Evolutionary conservation across 2,888 invertebrate genomes (phyloP).

Genomic region (Erebia epiphron): DNA sequence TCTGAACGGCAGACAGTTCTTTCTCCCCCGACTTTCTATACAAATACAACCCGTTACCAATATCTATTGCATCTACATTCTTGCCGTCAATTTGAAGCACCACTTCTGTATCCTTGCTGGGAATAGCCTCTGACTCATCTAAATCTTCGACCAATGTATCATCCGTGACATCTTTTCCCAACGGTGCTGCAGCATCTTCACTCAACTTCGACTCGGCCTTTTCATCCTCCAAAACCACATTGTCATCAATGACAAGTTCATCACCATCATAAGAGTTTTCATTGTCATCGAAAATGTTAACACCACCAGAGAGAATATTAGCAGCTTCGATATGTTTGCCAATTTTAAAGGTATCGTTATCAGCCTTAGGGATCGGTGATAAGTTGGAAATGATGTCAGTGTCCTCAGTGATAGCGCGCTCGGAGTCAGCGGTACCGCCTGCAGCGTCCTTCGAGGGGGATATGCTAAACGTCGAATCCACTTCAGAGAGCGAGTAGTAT

Average conservation of each 20-base stretch:
- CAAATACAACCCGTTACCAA: constrained; percentile 76
- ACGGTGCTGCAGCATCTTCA: constrained; percentile 45
- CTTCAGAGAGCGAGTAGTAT: constrained; percentile 74
- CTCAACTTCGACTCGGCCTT: constrained; percentile 54
- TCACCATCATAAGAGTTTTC: constrained; percentile 79
- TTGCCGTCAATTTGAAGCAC: constrained; percentile 76
- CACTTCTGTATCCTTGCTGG: constrained; percentile 71
- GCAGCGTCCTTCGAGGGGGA: constrained; percentile 63
- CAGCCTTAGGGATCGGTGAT: constrained; percentile 66
- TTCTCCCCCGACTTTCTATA: constrained; percentile 72
- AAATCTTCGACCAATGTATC: constrained; percentile 47
- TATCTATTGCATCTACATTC: constrained; percentile 77
- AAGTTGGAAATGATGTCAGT: constrained; percentile 62
- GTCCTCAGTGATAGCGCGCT: constrained; percentile 51
- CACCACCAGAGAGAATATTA: constrained; percentile 76
- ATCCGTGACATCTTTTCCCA: constrained; percentile 47
- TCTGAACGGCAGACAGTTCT: constrained; percentile 75
- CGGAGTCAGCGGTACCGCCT: constrained; percentile 51
- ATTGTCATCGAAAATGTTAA: constrained; percentile 78
- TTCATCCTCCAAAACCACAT: constrained; percentile 60
- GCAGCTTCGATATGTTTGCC: constrained; percentile 76
- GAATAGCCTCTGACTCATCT: constrained; percentile 54
- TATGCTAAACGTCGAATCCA: constrained; percentile 67
- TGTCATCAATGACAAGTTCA: constrained; percentile 78
- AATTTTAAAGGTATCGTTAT: constrained; percentile 69